A percentile compares a stretch with the other conserved stretches of the same genome.
Conservation (phyloP, 2,113 vertebrate species). For the Calyptommatus sinebrachiatus region DNA sequence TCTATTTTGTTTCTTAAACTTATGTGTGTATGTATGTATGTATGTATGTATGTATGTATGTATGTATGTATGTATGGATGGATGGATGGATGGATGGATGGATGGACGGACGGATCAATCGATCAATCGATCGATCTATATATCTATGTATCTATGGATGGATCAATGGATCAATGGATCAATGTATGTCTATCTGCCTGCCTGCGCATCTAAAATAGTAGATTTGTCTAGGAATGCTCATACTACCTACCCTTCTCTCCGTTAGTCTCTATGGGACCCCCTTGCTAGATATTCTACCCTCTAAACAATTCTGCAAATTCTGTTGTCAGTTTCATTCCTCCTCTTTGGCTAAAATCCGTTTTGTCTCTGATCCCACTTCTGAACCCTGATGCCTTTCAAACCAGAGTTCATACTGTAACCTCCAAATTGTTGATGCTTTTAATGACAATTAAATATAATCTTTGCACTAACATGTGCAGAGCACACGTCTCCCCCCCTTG, state of each 20-base stretch:
- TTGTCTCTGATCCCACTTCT: background rate
- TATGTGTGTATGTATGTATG: no score
- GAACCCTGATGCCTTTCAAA: conserved; percentile 4
- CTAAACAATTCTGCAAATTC: background rate
- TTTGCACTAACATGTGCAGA: conserved; percentile 29
- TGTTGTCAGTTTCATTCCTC: background rate
- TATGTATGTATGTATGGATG: no score
- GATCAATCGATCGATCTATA: no score
- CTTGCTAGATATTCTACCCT: no score
- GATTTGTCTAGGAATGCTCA: background rate
- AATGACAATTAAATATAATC: conserved; percentile 34
- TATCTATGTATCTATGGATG: no score
- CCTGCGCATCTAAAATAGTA: background rate
- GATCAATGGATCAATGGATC: no score
- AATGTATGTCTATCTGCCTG: no score
- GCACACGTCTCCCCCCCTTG: conserved; percentile 6
- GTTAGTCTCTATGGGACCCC: background rate
- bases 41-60: no score
- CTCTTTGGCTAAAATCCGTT: background rate
- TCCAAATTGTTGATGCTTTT: conserved; percentile 43
- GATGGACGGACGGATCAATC: no score
- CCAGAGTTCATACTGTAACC: conserved; percentile 14
- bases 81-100: no score
- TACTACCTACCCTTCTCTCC: background rate
- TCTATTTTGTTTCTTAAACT: no score